phyloP scores from a whole-genome alignment of 2,888 invertebrate genomes.

The Altica lythri region DNA sequence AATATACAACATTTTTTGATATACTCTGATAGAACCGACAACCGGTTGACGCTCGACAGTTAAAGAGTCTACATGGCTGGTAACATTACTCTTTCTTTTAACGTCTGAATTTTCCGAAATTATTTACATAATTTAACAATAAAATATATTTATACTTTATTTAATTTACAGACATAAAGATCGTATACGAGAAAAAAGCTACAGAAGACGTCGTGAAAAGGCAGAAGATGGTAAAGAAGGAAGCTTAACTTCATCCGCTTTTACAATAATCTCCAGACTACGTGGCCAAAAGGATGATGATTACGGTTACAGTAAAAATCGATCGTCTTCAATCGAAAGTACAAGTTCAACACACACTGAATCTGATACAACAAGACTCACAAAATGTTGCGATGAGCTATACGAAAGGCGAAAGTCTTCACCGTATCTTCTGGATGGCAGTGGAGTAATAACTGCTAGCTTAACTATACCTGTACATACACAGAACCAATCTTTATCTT shows the following conservation, averaged over 20 bases:
- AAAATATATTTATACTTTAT: too few relatives aligned
- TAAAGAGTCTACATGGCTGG: too few relatives aligned
- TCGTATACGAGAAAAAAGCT: constrained; percentile 54
- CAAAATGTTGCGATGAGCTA: constrained; percentile 42
- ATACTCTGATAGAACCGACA: too few relatives aligned
- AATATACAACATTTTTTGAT: too few relatives aligned
- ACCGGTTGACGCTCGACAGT: too few relatives aligned
- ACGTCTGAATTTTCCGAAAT: too few relatives aligned
- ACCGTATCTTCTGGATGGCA: constrained; percentile 62
- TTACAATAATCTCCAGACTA: constrained; percentile 63
- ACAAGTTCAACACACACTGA: constrained; percentile 61
- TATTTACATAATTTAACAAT: too few relatives aligned
- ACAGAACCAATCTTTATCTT: constrained; percentile 51
- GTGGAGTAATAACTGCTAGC: constrained; percentile 77
- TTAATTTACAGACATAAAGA: constrained; percentile 58
- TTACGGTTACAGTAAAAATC: constrained; percentile 52
- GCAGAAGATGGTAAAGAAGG: constrained; percentile 52
- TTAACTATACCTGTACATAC: constrained; percentile 71
- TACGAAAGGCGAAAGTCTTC: constrained; percentile 63
- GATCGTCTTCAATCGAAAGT: constrained; percentile 55
- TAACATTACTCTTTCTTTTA: too few relatives aligned
- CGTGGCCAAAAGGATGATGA: constrained; percentile 53
- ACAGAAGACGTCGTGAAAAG: constrained; percentile 60
- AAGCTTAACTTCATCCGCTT: constrained; percentile 60
- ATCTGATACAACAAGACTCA: constrained; percentile 57